Base-by-base conservation (phyloP, 2,797 vertebrate species). In the Squalus acanthias region DNA sequence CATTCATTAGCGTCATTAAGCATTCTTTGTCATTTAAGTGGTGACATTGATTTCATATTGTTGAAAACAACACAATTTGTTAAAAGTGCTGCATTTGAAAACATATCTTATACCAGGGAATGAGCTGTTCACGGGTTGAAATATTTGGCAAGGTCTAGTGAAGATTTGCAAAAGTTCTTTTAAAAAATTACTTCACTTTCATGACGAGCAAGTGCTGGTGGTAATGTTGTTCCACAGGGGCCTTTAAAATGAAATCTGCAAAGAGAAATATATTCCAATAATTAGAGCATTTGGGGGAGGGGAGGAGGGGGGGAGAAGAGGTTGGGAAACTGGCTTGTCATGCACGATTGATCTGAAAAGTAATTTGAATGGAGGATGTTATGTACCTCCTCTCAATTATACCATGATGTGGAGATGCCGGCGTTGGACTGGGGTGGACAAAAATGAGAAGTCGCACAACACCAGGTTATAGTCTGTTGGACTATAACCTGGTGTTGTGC, bases 211-310 rank as follows among this genome's bases (percentile, higher is more conserved):
- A 99, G 98, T 88, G 99, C 99, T 96, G 97, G 97, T 12, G 99
- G 99, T 97, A 99, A 97, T 0, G 98, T 99, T 0, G 96, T 98
- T 70, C 98, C 99, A 97, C 99, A 99, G 2, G 98, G 98, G n/a
- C 99, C 99, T 91, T 98, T 97, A 97, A 99, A 99, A 97, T 99
- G 98, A 97, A 99, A 99, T 97, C 99, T 99, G 97, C 72, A 97
- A 96, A 3, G 96, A n/a, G 96, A 96, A 96, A 24, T 9, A 87
- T 7, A 53, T 93, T 0, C 93, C 95, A 20, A 67, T 0, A 96
- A 1, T 69, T 70, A 12, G 12, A 50, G 57, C 7, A 26, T 74
- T 63, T 63, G 10, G 88, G 10, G 5, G 29, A n/a, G 82, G 24
- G 46, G 46, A 26, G 7, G 39, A 24, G 39, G 46, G 79, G 63